phyloP scores from a whole-genome alignment of 2,888 invertebrate species.

The Gasteruption jaculator region DNA sequence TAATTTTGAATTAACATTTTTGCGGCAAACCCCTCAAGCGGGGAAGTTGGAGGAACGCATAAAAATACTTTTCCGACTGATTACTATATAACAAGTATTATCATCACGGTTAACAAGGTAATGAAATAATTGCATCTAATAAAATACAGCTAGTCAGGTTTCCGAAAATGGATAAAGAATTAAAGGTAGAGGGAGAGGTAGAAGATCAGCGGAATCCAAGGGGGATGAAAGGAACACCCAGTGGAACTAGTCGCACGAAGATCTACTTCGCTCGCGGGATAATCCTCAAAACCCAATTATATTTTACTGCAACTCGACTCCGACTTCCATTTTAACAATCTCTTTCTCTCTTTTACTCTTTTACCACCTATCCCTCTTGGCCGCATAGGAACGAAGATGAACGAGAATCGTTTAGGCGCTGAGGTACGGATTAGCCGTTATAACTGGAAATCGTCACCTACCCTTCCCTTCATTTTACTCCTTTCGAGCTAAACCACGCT shows the following conservation, averaged over 20 bases:
- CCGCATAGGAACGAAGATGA: constrained; percentile 42
- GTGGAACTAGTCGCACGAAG: constrained; percentile 45
- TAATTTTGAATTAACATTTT: no score
- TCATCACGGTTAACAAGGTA: no score
- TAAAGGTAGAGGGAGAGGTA: neutral
- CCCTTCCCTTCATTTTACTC: constrained; percentile 23
- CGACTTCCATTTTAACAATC: constrained; percentile 44
- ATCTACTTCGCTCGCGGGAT: constrained; percentile 49
- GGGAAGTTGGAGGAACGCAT: no score
- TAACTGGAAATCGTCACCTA: constrained; percentile 49
- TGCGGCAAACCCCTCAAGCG: no score
- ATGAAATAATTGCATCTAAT: no score
- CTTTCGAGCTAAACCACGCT: neutral
- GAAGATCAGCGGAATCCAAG: no score
- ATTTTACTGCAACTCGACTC: constrained; percentile 51
- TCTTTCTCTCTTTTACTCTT: constrained; percentile 19
- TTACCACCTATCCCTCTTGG: constrained; percentile 25
- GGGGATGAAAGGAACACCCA: constrained; percentile 29
- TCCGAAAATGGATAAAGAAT: neutral
- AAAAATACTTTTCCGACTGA: no score
- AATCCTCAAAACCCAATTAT: constrained; percentile 52
- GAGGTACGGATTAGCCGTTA: constrained; percentile 51
- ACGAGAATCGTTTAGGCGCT: constrained; percentile 45
- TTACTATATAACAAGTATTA: no score
- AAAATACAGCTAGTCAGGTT: no score